Evolutionary conservation across 2,113 vertebrate genomes (phyloP), one percentile per base, ranked within the genome.

Genomic region (Talpa occidentalis): DNA sequence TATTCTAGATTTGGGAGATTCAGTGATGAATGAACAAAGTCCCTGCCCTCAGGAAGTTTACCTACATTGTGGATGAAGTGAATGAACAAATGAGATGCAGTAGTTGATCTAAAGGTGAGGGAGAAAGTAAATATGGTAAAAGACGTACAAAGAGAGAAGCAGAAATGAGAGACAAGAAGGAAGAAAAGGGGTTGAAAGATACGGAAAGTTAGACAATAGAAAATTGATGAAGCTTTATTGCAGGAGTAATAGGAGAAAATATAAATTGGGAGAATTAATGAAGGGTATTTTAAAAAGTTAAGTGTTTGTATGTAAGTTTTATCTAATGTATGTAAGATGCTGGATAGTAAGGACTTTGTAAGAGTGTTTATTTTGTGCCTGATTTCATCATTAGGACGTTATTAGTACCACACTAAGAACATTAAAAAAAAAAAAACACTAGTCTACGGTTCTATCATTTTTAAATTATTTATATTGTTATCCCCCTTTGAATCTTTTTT

Each of bases 331-430:
- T 92, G 93, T 69, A 70, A 76, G 76, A 42, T 12, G n/a, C 37
- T 92, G 88, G 78, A 49, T 62, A 54, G 72, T 70, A 76, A 87
- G 54, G 60, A 66, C 37, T 44, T 47, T 26, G 22, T 78, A 70
- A 62, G n/a, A 44, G 15, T 87, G 56, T 93, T 85, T 83, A 64
- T 81, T 95, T 96, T 69, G 59, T 35, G 82, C 90, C 44, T 90
- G 79, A 69, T 89, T 60, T 88, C 74, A 56, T 32, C 26, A 32
- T 52, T 91, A 91, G 79, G 78, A 60, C 40, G 62, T 74, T 88
- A 72, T 74, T 87, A 85, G 47, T 42, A 78, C 30, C 30, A 44
- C 49, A 86, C 59, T 79, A 86, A 86, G 92, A 90, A 88, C 24
- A 70, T 42, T 87, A 37, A 73, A 79, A 73, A 44, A 73, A 74